Base-by-base conservation (phyloP, 2,888 invertebrate genomes). In the Leptothorax acervorum region DNA sequence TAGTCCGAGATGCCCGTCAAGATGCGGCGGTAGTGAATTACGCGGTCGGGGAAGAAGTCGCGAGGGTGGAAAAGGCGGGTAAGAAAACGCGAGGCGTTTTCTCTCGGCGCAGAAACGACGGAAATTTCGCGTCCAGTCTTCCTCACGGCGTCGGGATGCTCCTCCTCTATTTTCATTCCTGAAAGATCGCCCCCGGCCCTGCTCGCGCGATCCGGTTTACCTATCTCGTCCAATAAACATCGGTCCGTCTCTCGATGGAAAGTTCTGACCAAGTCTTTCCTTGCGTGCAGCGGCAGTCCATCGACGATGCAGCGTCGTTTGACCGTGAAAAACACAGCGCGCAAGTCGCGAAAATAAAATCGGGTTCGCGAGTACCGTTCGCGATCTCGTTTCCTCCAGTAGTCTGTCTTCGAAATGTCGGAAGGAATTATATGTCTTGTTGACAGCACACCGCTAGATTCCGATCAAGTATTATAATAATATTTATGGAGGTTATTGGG, bases 211-310 rank as follows among this genome's bases (percentile, higher is more conserved):
- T 94, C 94, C 94, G 94, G 94, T 94, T 94, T 94, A 90, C 92
- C 92, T 94, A 93, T 94, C 94, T 93, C 91, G 92, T 93, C 92
- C 93, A 94, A 94, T 94, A 94, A 94, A 94, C 93, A 93, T 93
- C 92, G 88, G 86, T 82, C 88, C 89, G 90, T 92, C 90, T 81
- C 85, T 68, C 71, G 74, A 23, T 55, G 88, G 88, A 90, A 90
- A 89, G 76, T 85, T 68, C 55, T 83, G 81, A 53, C 63, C 73
- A 3, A 23, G 57, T 55, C 70, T 45, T 45, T 23, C 6, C 65
- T 86, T 42, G 66, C 60, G 60, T 68, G 53, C 83, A 6, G 35
- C 35, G 35, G 18, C 82, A 28, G 51, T 62, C 48, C 12, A 31
- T 62, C 51, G 12, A 6, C 28, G 31, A 35, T 65, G 79, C 39